A percentile compares a stretch with the other conserved stretches of the same genome.
phyloP scores from a whole-genome alignment of 2,888 invertebrate species.

The Fragum fragum region DNA sequence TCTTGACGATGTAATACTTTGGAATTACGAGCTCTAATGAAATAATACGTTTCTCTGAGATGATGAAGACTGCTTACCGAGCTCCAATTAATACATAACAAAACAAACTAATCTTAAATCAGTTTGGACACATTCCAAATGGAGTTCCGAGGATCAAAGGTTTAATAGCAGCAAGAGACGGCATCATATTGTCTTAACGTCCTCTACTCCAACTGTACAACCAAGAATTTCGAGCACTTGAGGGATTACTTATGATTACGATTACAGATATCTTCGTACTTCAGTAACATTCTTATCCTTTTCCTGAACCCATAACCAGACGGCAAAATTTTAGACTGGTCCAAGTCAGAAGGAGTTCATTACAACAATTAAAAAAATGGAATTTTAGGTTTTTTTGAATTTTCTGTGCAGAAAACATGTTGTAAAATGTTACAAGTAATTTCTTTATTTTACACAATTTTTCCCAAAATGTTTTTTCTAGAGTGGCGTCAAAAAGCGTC shows the following conservation, averaged over 20 bases:
- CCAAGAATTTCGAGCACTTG: neutral
- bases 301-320: too few species aligned
- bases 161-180: constrained; percentile 9
- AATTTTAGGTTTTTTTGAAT: too few species aligned
- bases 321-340: too few species aligned
- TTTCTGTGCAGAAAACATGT: too few species aligned
- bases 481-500: too few species aligned
- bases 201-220: neutral
- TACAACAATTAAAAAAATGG: too few species aligned
- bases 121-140: constrained; percentile 44
- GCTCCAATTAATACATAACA: constrained; percentile 43
- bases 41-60: neutral
- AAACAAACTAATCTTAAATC: constrained; percentile 14
- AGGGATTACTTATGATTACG: neutral
- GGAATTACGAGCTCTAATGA: constrained; percentile 7
- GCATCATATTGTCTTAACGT: constrained; percentile 2
- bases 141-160: constrained; percentile 32
- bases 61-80: neutral
- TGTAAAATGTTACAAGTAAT: too few species aligned
- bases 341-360: too few species aligned
- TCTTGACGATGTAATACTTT: constrained; percentile 18
- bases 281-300: too few species aligned
- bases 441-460: too few species aligned
- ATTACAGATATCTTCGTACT: neutral
- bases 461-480: too few species aligned